phyloP scores from a whole-genome alignment of 2,797 vertebrate species.

The Cossypha dichroa region DNA sequence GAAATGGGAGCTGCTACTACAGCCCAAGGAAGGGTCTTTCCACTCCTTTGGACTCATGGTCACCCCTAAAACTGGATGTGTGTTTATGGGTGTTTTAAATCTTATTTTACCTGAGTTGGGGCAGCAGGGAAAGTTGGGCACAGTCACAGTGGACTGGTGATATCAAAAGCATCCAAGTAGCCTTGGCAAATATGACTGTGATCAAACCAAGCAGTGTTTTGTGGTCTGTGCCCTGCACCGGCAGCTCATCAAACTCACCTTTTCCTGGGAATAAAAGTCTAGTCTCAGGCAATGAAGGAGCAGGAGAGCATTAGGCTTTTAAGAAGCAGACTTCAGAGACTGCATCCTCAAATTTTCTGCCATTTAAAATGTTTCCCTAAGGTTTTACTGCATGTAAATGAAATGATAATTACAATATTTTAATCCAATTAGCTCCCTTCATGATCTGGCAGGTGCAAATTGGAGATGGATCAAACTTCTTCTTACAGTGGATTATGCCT shows the following conservation, averaged over 20 bases:
- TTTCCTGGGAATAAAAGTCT: neutral
- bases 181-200: neutral
- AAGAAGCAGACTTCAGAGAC: conserved; percentile 50
- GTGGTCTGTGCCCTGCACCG: neutral
- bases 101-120: neutral
- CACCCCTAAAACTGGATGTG: neutral
- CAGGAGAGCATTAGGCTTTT: conserved; percentile 1
- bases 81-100: neutral
- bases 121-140: neutral
- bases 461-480: conserved; percentile 57
- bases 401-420: conserved; percentile 66
- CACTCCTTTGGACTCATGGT: neutral
- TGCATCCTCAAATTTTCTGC: conserved; percentile 38
- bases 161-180: neutral
- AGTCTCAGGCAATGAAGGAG: neutral
- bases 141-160: neutral
- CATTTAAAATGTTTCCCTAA: conserved; percentile 57
- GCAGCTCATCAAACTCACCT: neutral
- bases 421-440: conserved; percentile 67
- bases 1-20: neutral
- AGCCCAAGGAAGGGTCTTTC: neutral
- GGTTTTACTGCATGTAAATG: conserved; percentile 53
- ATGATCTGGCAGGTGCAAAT: conserved; percentile 66
- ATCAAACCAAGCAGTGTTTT: neutral
- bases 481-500: conserved; percentile 35